Conservation (phyloP, 2,888 invertebrate species). For the Petrophora chlorosata region DNA sequence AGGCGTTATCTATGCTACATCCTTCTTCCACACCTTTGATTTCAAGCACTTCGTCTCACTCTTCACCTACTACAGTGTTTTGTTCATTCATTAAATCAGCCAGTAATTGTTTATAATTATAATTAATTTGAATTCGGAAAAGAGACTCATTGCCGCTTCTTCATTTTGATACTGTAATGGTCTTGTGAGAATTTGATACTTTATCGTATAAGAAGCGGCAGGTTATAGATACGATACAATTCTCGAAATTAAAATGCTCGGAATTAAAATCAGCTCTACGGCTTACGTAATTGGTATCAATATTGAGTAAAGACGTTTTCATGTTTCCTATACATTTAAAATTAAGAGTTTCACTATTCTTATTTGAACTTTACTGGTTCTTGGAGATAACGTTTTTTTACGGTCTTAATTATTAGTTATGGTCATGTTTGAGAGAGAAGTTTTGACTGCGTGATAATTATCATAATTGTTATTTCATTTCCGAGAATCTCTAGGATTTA, state of each 20-base stretch:
- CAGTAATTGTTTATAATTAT: constrained; percentile 80
- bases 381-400: constrained; percentile 72
- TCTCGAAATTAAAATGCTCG: neutral
- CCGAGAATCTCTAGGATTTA: constrained; percentile 53
- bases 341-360: constrained; percentile 70
- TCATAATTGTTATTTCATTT: constrained; percentile 71
- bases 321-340: constrained; percentile 49
- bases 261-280: constrained; percentile 14
- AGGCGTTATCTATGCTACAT: constrained; percentile 72
- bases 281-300: neutral
- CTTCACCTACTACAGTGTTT: constrained; percentile 57
- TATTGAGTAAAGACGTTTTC: neutral
- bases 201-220: constrained; percentile 53
- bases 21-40: constrained; percentile 56
- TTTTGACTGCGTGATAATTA: constrained; percentile 71
- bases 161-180: constrained; percentile 63
- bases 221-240: constrained; percentile 25
- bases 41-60: constrained; percentile 54
- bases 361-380: constrained; percentile 75
- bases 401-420: constrained; percentile 74
- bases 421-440: constrained; percentile 58
- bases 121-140: constrained; percentile 74
- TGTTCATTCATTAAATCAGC: constrained; percentile 72
- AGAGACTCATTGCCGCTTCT: constrained; percentile 57
- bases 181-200: constrained; percentile 72